Percentiles rank a stretch among this genome's conserved stretches.
Evolutionary conservation across 2,113 vertebrate genomes (phyloP).

Genomic region (Coregonus clupeaformis): DNA sequence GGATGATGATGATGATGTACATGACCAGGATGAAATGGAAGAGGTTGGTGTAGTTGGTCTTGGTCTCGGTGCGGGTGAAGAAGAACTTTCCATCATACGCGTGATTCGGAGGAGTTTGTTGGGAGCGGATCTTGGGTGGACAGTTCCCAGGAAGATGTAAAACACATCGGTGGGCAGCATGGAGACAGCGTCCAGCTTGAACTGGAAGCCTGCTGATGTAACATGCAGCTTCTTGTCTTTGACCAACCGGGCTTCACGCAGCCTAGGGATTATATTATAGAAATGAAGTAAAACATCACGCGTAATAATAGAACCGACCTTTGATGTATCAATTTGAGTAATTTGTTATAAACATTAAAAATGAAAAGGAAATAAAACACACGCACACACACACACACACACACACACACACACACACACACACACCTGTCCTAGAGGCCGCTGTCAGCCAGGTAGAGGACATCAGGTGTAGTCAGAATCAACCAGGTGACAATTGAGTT

Average conservation of each 20-base stretch:
- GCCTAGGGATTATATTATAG: slow-evolving; percentile 60
- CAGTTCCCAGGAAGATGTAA: slow-evolving; percentile 83
- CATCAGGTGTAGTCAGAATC: slow-evolving; percentile 84
- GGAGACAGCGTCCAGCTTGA: slow-evolving; percentile 85
- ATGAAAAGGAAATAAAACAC: background rate
- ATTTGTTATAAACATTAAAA: background rate
- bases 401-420: no score
- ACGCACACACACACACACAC: background rate
- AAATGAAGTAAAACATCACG: background rate
- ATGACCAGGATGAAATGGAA: slow-evolving; percentile 97
- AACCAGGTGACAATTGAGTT: slow-evolving; percentile 85
- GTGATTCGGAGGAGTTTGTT: slow-evolving; percentile 88
- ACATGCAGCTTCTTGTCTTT: slow-evolving; percentile 81
- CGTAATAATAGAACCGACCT: no score
- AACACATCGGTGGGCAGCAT: slow-evolving; percentile 90
- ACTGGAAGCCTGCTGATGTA: slow-evolving; percentile 84
- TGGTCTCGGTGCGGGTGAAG: slow-evolving; percentile 91
- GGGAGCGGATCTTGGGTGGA: slow-evolving; percentile 89
- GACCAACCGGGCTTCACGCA: slow-evolving; percentile 89
- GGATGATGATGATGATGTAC: slow-evolving; percentile 98
- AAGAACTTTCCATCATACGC: slow-evolving; percentile 97
- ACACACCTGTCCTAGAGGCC: slow-evolving; percentile 87
- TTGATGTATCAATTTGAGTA: no score
- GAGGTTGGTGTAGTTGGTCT: slow-evolving; percentile 95
- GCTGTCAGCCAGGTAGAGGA: slow-evolving; percentile 89